Percentiles rank a stretch among this genome's conserved stretches.
These are phyloP conservation scores for Drosophila novamexicana DNA, from an alignment of 1,140 invertebrate species.

Conservation along the genomic window DNA sequence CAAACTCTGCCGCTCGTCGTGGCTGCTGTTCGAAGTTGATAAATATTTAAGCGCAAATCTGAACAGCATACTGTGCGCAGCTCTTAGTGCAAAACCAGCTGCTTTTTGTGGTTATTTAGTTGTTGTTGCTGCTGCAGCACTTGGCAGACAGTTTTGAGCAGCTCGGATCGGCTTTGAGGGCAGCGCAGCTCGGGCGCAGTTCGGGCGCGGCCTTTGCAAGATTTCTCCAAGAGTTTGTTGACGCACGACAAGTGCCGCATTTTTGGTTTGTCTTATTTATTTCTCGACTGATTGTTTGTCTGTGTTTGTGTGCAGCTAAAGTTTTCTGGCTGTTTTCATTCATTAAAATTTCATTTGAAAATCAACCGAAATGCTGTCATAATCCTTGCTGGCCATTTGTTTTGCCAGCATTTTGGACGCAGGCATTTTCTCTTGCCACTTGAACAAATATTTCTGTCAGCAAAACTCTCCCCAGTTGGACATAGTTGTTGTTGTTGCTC, in stretches of 20 bases:
- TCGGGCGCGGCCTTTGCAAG: neutral
- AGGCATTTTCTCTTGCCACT: slow-evolving; percentile 52
- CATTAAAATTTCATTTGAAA: slow-evolving; percentile 81
- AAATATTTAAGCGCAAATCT: slow-evolving; percentile 68
- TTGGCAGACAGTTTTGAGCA: slow-evolving; percentile 31
- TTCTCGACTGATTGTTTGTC: slow-evolving; percentile 43
- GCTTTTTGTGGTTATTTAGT: slow-evolving; percentile 38
- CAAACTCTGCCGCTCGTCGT: neutral
- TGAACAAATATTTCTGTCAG: slow-evolving; percentile 63
- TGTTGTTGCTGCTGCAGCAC: slow-evolving; percentile 12
- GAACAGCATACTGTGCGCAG: slow-evolving; percentile 12
- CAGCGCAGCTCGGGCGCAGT: neutral
- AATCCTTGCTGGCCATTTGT: slow-evolving; percentile 71
- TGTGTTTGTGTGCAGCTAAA: slow-evolving; percentile 12
- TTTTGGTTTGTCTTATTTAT: slow-evolving; percentile 21
- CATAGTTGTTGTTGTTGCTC: slow-evolving; percentile 15
- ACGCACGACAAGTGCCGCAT: slow-evolving; percentile 11
- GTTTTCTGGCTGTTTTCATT: slow-evolving; percentile 48
- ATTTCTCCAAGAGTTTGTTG: slow-evolving; percentile 24
- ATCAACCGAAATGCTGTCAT: slow-evolving; percentile 76
- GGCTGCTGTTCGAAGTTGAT: slow-evolving; percentile 50
- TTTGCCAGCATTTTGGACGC: slow-evolving; percentile 48
- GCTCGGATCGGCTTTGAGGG: slow-evolving; percentile 15
- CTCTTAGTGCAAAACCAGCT: slow-evolving; percentile 31
- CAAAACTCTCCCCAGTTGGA: slow-evolving; percentile 27